phyloP scores from a whole-genome alignment of 2,113 vertebrate genomes.

The Eubucco bourcierii region DNA sequence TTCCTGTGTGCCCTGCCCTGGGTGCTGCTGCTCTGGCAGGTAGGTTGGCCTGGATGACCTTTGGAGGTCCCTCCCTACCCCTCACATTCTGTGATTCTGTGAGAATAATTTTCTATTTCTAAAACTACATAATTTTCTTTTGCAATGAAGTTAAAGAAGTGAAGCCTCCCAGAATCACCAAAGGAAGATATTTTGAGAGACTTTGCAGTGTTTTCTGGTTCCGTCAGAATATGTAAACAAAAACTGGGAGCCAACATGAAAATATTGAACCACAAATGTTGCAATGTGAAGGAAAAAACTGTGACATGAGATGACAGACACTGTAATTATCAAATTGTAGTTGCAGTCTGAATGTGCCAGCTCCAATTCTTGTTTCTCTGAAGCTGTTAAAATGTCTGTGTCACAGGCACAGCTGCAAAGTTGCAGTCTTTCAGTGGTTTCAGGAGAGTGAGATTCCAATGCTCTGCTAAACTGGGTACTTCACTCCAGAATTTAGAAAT shows the following conservation, averaged over 20 bases:
- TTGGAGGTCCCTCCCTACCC: no score
- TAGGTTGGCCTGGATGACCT: no score
- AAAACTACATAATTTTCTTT: neutral
- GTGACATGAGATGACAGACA: constrained; percentile 40
- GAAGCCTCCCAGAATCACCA: neutral
- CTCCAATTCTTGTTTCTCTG: constrained; percentile 16
- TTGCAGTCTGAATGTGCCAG: constrained; percentile 30
- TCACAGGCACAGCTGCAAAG: constrained; percentile 47
- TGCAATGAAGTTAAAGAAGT: neutral
- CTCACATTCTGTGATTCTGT: neutral
- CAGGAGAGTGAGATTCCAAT: neutral
- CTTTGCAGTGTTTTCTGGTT: neutral
- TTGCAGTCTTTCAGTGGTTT: neutral
- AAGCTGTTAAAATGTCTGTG: neutral
- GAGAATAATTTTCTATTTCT: neutral
- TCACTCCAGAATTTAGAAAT: neutral
- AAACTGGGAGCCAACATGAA: constrained; percentile 22
- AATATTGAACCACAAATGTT: constrained; percentile 23
- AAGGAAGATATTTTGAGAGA: constrained; percentile 26
- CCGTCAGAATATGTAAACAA: constrained; percentile 8
- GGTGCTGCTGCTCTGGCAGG: no score
- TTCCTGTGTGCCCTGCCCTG: no score
- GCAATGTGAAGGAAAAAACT: neutral
- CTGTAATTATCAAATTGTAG: neutral
- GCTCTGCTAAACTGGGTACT: neutral